Evolutionary conservation across 2,888 invertebrate genomes (phyloP).

Genomic region (Lycophotia porphyrea): DNA sequence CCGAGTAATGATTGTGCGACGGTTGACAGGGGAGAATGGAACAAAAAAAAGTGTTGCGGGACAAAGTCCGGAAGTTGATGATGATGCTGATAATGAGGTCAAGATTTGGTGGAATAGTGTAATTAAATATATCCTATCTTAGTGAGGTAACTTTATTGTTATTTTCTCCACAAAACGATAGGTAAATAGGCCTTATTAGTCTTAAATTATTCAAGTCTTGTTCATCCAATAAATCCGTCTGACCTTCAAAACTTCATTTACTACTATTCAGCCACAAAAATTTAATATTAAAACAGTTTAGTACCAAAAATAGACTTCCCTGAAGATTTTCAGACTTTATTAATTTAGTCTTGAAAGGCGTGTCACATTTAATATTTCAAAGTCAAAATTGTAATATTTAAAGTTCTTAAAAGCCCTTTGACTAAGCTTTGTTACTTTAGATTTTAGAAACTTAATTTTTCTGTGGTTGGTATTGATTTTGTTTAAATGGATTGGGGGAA

Average conservation of each 20-base stretch:
- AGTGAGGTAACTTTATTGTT: not conserved
- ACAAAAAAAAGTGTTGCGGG: no score
- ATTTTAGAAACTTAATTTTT: not conserved
- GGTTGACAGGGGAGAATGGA: no score
- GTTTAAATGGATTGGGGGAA: not conserved
- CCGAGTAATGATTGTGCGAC: no score
- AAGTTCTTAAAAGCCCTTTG: not conserved
- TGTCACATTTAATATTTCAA: conserved; percentile 17
- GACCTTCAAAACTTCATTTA: conserved; percentile 16
- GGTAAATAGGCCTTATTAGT: not conserved
- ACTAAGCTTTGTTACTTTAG: not conserved
- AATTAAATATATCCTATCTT: not conserved
- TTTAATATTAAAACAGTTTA: conserved; percentile 26
- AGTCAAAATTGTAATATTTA: conserved; percentile 1
- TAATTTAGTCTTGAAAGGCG: conserved; percentile 2
- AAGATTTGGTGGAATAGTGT: not conserved
- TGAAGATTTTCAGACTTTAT: conserved; percentile 21
- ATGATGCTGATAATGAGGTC: no score
- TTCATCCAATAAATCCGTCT: not conserved
- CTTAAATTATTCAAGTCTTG: conserved; percentile 10
- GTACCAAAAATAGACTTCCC: conserved; percentile 15
- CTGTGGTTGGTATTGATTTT: not conserved
- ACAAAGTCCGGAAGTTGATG: no score
- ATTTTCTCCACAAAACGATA: not conserved
- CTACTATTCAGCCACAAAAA: not conserved